Percentiles rank a stretch among this genome's conserved stretches.
Evolutionary conservation across 2,797 vertebrate genomes (phyloP).

Genomic region (Acomys russatus): DNA sequence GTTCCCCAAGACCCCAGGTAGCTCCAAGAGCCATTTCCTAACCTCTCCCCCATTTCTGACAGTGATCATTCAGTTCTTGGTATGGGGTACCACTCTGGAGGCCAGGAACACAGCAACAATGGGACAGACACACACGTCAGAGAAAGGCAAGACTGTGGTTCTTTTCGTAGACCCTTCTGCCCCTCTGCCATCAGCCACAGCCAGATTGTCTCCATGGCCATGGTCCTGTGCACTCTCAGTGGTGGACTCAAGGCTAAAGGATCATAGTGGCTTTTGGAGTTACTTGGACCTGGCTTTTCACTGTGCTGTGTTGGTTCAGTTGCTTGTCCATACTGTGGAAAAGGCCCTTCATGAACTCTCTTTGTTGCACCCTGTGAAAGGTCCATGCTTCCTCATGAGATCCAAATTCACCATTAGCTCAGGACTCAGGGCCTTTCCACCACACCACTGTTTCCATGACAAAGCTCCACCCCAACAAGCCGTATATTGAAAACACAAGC

Average conservation of each 20-base stretch:
- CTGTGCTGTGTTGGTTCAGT: not conserved
- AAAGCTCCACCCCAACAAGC: not conserved
- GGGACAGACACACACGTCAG: not conserved
- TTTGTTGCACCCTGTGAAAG: not conserved
- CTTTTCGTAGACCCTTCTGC: not conserved
- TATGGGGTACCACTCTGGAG: not conserved
- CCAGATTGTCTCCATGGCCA: too few relatives aligned
- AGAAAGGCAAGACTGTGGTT: not conserved
- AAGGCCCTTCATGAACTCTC: not conserved
- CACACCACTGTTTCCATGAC: too few relatives aligned
- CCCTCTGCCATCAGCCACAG: not conserved
- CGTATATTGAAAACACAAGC: not conserved
- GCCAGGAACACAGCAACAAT: not conserved
- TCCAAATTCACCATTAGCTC: too few relatives aligned
- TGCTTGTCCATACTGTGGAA: not conserved
- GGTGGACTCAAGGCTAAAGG: not conserved
- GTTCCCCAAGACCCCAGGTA: not conserved
- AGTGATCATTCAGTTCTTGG: not conserved
- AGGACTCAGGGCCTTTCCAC: too few relatives aligned
- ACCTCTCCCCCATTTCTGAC: not conserved
- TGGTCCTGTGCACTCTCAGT: too few relatives aligned
- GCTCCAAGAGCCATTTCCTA: not conserved
- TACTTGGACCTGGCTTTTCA: not conserved
- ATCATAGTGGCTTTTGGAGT: not conserved
- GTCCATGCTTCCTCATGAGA: not conserved